These are phyloP conservation scores for Elymnias hypermnestra DNA, from an alignment of 1,140 invertebrate species.

Conservation along the genomic window DNA sequence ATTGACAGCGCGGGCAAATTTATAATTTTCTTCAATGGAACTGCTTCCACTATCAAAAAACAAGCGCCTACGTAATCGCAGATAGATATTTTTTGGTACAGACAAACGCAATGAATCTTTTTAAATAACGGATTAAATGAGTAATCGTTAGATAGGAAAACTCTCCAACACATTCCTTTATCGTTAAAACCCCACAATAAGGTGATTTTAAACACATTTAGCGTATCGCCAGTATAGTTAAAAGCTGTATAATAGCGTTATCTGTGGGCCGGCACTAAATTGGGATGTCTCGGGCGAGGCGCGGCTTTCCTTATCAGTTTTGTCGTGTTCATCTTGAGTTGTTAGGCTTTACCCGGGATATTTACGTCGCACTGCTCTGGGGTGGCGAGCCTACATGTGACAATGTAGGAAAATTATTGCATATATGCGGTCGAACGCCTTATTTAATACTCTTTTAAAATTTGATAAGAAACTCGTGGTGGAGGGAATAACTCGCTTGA, in stretches of 20 bases:
- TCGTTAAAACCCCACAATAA: constrained; percentile 54
- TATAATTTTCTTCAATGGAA: constrained; percentile 21
- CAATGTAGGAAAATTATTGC: constrained; percentile 66
- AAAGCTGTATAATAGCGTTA: constrained; percentile 75
- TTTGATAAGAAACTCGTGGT: constrained; percentile 23
- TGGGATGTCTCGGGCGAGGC: constrained; percentile 67
- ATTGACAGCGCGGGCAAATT: constrained; percentile 21
- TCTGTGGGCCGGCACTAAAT: constrained; percentile 69
- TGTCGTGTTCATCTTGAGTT: constrained; percentile 74
- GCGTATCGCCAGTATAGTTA: constrained; percentile 72
- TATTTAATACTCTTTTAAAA: constrained; percentile 35
- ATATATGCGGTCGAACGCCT: constrained; percentile 32
- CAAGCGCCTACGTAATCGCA: constrained; percentile 4
- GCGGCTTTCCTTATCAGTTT: constrained; percentile 67
- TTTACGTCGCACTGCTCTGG: constrained; percentile 57
- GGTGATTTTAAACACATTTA: constrained; percentile 70
- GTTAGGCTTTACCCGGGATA: constrained; percentile 72
- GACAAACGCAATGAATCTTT: constrained; percentile 13
- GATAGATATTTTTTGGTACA: neutral
- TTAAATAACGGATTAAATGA: constrained; percentile 30
- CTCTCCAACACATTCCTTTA: constrained; percentile 37
- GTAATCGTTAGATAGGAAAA: constrained; percentile 18
- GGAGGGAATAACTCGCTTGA: constrained; percentile 14
- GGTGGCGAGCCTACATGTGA: constrained; percentile 65
- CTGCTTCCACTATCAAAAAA: constrained; percentile 20